These are phyloP conservation scores for Tetranychus cinnabarinus DNA, from an alignment of 1,140 invertebrate species.

Conservation along the genomic window DNA sequence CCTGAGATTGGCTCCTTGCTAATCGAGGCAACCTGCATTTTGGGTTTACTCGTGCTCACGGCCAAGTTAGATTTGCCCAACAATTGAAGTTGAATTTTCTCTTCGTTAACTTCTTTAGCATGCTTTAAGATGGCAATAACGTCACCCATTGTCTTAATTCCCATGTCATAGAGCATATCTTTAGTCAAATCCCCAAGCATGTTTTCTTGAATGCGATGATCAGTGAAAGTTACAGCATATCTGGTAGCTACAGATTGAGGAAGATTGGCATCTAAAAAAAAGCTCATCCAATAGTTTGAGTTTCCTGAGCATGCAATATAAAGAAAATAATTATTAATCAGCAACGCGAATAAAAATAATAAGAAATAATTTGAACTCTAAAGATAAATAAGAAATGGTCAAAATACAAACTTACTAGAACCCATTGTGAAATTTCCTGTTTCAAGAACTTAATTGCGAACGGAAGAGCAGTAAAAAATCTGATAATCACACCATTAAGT, in stretches of 20 bases:
- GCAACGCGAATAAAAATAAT: too few relatives aligned
- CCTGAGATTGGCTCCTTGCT: background rate
- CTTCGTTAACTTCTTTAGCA: conserved; percentile 39
- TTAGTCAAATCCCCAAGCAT: conserved; percentile 58
- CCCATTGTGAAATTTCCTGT: too few relatives aligned
- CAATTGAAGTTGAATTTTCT: conserved; percentile 1
- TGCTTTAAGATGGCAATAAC: conserved; percentile 59
- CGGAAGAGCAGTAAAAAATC: too few relatives aligned
- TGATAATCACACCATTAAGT: too few relatives aligned
- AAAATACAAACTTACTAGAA: too few relatives aligned
- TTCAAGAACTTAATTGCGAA: too few relatives aligned
- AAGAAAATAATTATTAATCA: too few relatives aligned
- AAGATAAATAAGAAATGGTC: too few relatives aligned
- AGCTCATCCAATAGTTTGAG: conserved; percentile 38
- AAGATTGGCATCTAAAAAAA: conserved; percentile 51
- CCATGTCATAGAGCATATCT: conserved; percentile 58
- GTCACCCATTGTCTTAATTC: conserved; percentile 52
- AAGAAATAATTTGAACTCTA: too few relatives aligned
- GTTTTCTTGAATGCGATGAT: conserved; percentile 50
- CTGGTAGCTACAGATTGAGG: conserved; percentile 41
- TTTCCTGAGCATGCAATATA: background rate
- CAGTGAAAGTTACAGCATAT: conserved; percentile 54
- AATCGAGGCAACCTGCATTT: background rate
- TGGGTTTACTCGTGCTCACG: background rate
- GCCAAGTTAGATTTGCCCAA: background rate